Base-by-base conservation (phyloP, 2,113 vertebrate genomes). In the Chlamydotis undulata region DNA sequence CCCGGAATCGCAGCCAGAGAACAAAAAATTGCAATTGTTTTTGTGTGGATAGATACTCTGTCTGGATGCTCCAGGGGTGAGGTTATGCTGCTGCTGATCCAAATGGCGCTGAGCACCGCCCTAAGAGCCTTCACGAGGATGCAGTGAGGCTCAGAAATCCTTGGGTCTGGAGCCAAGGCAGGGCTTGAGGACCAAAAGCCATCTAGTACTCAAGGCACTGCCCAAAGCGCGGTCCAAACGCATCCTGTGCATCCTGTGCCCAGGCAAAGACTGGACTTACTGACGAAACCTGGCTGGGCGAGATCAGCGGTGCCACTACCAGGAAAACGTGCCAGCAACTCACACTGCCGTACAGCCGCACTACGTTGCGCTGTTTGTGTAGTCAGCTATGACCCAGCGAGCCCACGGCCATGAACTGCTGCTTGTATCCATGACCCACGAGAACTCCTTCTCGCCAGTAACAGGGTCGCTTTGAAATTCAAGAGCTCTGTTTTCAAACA, bases 11-110 rank as follows among this genome's bases (percentile, higher is more conserved):
- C 73, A 21, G 82, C 94, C 96, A 97, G 95, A 87, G 89, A 76
- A 95, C 80, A 94, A 90, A 83, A 55, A 43, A 53, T 23, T 77
- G 64, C 78, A 61, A 65, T 70, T 90, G 68, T 45, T 96, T 94
- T 91, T 96, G 50, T 76, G 55, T 14, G 76, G 61, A 94, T 71
- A 57, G 74, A 70, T 95, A 45, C 73, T 95, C 91, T 73, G 75
- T 78, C 97, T 97, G 97, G 92, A 96, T 93, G 68, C 75, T 75
- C 94, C 90, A 86, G 60, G 74, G 28, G 64, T 89, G 83, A 95
- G 93, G 96, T 97, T 95, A 95, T 93, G 86, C 92, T 87, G 92
- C 96, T 87, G 85, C 70, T 70, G 89, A 81, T 96, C 93, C 77
- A 84, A 91, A 57, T 37, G 59, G 73, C 83, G 37, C 68, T 31